Conservation (phyloP, 30 jellyfish, hydroid and myxozoan genomes). For the Turritopsis rubra region DNA sequence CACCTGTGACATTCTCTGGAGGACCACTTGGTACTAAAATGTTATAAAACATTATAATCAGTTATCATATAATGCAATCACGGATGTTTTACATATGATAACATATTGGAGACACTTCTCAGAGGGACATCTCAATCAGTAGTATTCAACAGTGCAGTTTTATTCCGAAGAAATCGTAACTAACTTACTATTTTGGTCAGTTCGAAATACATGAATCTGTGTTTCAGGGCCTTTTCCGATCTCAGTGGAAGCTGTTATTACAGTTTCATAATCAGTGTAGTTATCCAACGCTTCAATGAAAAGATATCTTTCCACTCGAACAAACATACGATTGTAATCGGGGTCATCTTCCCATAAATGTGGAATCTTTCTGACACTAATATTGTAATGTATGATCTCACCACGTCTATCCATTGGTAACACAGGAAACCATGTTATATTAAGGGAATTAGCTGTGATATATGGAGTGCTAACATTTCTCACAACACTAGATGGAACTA, state of each 20-base stretch:
- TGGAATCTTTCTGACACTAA: background rate
- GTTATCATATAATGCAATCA: too few relatives aligned
- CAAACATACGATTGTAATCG: background rate
- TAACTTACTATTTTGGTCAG: background rate
- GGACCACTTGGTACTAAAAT: conserved; percentile 1
- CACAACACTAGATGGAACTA: conserved; percentile 1
- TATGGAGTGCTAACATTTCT: background rate
- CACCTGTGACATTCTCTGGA: conserved; percentile 10
- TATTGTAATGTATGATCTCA: background rate
- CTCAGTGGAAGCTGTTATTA: background rate
- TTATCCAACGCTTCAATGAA: background rate
- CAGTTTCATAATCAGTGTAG: background rate
- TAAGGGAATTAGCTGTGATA: background rate
- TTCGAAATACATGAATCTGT: background rate
- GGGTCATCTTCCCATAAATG: background rate
- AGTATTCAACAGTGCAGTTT: too few relatives aligned
- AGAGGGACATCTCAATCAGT: too few relatives aligned
- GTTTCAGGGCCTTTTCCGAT: background rate
- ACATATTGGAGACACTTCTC: too few relatives aligned
- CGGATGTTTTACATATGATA: too few relatives aligned
- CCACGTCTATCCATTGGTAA: conserved; percentile 19
- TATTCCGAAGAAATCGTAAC: background rate
- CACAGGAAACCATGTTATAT: conserved; percentile 8
- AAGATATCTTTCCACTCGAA: background rate
- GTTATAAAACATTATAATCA: background rate